A percentile compares a stretch with the other conserved stretches of the same genome.
Evolutionary conservation across 1,140 invertebrate species (phyloP).

Genomic region (Trachymyrmex cornetzi): DNA sequence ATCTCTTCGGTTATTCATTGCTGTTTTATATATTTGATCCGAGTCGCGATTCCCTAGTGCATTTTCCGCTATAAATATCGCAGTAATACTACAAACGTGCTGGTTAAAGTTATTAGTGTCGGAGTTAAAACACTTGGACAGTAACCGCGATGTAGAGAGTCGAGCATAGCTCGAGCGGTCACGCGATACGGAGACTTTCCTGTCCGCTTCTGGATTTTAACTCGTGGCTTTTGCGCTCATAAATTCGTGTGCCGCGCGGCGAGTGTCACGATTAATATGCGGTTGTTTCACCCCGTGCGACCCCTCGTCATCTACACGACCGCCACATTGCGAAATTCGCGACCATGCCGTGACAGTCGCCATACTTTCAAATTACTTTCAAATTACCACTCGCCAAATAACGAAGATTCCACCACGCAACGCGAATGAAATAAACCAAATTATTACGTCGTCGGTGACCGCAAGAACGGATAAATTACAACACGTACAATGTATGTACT

Average conservation of each 20-base stretch:
- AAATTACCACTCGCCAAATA: conserved; percentile 58
- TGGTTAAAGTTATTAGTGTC: conserved; percentile 59
- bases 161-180: conserved; percentile 64
- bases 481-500: background rate
- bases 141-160: conserved; percentile 55
- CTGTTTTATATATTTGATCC: background rate
- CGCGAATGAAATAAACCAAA: conserved; percentile 52
- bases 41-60: background rate
- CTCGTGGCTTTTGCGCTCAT: conserved; percentile 60
- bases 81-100: conserved; percentile 36
- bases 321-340: conserved; percentile 43
- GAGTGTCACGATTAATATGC: conserved; percentile 74
- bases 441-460: conserved; percentile 41
- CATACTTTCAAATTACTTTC: conserved; percentile 70
- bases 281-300: conserved; percentile 36
- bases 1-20: background rate
- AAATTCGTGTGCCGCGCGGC: conserved; percentile 66
- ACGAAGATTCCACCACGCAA: conserved; percentile 35
- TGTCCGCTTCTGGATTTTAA: conserved; percentile 60
- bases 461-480: conserved; percentile 31
- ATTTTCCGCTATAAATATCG: background rate
- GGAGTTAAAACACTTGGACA: conserved; percentile 60
- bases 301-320: conserved; percentile 9
- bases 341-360: conserved; percentile 59
- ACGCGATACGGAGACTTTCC: conserved; percentile 71